These are phyloP conservation scores for Cephus nigrinus DNA, from an alignment of 2,888 invertebrate species.

Conservation along the genomic window DNA sequence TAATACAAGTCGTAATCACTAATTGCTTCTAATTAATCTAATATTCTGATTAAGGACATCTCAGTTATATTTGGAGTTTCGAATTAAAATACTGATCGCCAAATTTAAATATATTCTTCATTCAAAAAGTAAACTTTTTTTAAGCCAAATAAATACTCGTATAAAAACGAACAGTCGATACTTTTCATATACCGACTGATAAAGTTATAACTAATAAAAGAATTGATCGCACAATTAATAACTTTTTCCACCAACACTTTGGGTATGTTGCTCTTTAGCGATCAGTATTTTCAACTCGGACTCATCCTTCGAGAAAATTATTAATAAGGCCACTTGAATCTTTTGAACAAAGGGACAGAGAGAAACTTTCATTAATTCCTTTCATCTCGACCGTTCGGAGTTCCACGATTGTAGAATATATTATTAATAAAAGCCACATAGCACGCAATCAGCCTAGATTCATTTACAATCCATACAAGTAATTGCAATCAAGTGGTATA, in stretches of 20 bases:
- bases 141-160: slow-evolving; percentile 22
- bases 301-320: background rate
- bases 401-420: background rate
- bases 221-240: background rate
- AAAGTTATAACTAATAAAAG: background rate
- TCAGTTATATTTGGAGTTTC: slow-evolving; percentile 1
- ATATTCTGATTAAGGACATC: slow-evolving; percentile 3
- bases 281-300: background rate
- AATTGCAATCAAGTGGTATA: background rate
- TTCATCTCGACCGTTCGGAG: background rate
- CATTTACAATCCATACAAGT: background rate
- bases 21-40: slow-evolving; percentile 28
- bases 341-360: slow-evolving; percentile 5
- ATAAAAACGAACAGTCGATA: background rate
- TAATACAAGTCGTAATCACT: slow-evolving; percentile 46
- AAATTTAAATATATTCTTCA: background rate
- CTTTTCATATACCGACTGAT: background rate
- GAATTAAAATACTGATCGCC: background rate
- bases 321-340: slow-evolving; percentile 33
- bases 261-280: background rate
- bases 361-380: background rate
- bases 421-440: background rate
- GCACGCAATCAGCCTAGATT: background rate
- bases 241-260: background rate
- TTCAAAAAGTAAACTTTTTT: slow-evolving; percentile 20